Conservation (phyloP, 2,888 invertebrate species). For the Caenorhabditis parvicauda region DNA sequence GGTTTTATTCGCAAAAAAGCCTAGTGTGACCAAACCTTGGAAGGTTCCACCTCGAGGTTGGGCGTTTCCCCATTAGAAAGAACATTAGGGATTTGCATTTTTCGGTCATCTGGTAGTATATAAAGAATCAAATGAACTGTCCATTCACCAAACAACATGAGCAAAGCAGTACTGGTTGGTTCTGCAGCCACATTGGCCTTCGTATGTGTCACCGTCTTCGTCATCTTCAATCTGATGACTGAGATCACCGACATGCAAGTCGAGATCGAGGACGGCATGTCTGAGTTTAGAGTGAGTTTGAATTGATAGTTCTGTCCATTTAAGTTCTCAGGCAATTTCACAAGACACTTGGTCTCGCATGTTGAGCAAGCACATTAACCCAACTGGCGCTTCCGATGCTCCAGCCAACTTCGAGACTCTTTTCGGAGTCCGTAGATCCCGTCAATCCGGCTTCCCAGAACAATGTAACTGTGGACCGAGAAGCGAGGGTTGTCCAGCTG, state of each 20-base stretch:
- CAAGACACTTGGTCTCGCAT: constrained; percentile 45
- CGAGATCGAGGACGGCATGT: constrained; percentile 38
- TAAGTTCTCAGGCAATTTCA: constrained; percentile 27
- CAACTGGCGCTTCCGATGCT: constrained; percentile 29
- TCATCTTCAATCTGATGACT: constrained; percentile 24
- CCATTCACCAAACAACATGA: constrained; percentile 17
- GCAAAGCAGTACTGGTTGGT: constrained; percentile 28
- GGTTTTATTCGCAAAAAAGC: too few species aligned
- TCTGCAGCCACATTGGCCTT: constrained; percentile 26
- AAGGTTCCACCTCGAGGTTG: too few species aligned
- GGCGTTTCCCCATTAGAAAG: too few species aligned
- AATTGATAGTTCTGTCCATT: background rate
- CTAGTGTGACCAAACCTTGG: too few species aligned
- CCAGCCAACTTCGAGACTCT: constrained; percentile 43
- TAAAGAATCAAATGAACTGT: too few species aligned
- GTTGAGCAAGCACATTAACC: constrained; percentile 38
- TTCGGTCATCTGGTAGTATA: too few species aligned
- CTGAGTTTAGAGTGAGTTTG: constrained; percentile 33
- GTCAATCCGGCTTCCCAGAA: constrained; percentile 34
- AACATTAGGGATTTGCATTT: too few species aligned
- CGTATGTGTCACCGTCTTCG: constrained; percentile 26
- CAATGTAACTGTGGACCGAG: constrained; percentile 49
- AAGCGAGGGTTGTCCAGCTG: constrained; percentile 44
- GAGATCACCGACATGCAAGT: constrained; percentile 33
- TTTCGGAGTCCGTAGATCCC: constrained; percentile 36